Conservation (phyloP, 2,797 vertebrate species). For the Chlorospingus flavigularis region DNA sequence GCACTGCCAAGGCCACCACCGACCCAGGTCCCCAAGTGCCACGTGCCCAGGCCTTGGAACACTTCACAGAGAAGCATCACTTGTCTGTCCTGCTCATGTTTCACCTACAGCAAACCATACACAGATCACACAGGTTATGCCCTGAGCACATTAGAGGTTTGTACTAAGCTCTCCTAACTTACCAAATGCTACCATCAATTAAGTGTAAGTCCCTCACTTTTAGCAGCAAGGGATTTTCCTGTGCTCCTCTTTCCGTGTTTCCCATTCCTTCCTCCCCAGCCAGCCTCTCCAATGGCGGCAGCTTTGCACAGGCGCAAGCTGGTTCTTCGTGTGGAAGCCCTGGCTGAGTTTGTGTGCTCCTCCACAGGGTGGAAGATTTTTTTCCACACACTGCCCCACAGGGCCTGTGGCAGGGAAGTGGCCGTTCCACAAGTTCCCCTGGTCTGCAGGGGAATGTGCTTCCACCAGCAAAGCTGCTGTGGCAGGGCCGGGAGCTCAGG, state of each 20-base stretch:
- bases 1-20: background rate
- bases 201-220: background rate
- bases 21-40: background rate
- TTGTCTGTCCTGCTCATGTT: background rate
- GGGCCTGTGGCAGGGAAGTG: background rate
- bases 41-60: background rate
- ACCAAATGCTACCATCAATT: background rate
- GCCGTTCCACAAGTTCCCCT: rapidly evolving
- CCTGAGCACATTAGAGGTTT: background rate
- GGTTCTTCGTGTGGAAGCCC: background rate
- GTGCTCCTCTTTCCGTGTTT: rapidly evolving
- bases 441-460: background rate
- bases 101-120: background rate
- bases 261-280: background rate
- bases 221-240: background rate
- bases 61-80: rapidly evolving
- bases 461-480: background rate
- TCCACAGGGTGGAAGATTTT: background rate
- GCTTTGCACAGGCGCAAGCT: background rate
- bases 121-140: background rate
- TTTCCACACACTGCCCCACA: rapidly evolving
- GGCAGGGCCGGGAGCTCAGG: background rate
- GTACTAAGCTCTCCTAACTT: background rate
- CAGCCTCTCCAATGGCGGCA: background rate
- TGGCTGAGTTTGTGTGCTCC: rapidly evolving